Conservation (phyloP, 1,140 invertebrate species). For the roundworm (Caenorhabditis elegans) region DNA sequence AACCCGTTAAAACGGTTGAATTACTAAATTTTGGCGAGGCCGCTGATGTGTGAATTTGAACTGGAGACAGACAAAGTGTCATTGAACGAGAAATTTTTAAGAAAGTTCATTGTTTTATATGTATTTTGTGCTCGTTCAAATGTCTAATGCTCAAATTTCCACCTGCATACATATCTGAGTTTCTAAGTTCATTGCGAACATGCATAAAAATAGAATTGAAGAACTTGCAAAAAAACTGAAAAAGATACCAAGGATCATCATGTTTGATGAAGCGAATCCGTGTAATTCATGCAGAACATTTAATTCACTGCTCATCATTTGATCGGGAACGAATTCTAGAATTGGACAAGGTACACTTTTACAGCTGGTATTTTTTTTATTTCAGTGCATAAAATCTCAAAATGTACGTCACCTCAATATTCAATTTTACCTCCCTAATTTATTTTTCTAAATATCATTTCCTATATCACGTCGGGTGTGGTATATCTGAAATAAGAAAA, state of each 20-base stretch:
- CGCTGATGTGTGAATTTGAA: no score
- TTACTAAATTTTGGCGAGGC: no score
- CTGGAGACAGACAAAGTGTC: neutral
- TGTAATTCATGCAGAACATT: neutral
- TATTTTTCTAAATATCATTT: no score
- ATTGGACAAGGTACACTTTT: neutral
- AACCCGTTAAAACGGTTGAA: no score
- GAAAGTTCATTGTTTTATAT: neutral
- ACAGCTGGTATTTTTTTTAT: neutral
- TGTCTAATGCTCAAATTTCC: neutral
- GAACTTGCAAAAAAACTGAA: neutral
- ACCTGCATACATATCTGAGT: neutral
- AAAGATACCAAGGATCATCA: no score
- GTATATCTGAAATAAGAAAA: neutral
- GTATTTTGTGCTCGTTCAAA: neutral
- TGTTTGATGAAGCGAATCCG: no score
- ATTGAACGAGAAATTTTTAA: neutral
- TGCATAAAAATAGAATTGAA: neutral
- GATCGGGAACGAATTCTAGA: neutral
- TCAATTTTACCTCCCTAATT: no score
- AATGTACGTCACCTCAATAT: no score
- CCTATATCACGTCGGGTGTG: no score
- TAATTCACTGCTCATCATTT: neutral
- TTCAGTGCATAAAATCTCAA: no score
- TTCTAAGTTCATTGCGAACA: neutral